These are phyloP conservation scores for Phortica okadai DNA, from an alignment of 2,888 invertebrate species.

Conservation along the genomic window DNA sequence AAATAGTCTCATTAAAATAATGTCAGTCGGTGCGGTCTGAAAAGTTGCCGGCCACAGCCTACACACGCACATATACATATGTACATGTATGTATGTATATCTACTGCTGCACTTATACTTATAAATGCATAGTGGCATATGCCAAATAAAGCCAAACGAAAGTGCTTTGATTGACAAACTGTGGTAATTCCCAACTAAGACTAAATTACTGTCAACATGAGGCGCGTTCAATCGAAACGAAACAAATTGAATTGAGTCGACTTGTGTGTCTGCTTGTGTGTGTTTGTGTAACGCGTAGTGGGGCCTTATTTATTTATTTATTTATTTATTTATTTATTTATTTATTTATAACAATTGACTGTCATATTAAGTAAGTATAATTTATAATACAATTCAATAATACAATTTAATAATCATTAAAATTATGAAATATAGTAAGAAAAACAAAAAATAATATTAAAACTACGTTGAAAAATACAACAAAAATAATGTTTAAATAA, in stretches of 20 bases:
- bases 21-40: background rate
- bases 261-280: background rate
- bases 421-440: too few relatives aligned
- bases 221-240: background rate
- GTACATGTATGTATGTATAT: too few relatives aligned
- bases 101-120: background rate
- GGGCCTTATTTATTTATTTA: too few relatives aligned
- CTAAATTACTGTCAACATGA: constrained; percentile 20
- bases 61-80: background rate
- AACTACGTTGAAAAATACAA: too few relatives aligned
- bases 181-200: constrained; percentile 19
- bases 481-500: too few relatives aligned
- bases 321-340: too few relatives aligned
- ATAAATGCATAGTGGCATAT: too few relatives aligned
- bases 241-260: background rate
- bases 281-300: background rate
- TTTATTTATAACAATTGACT: too few relatives aligned
- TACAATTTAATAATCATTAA: too few relatives aligned
- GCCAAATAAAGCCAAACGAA: background rate
- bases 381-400: too few relatives aligned
- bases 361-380: too few relatives aligned
- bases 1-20: constrained; percentile 10
- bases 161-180: constrained; percentile 20
- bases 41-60: background rate
- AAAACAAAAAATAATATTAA: too few relatives aligned